Evolutionary conservation across 2,797 vertebrate genomes (phyloP).

Genomic region (Aselliscus stoliczkanus): DNA sequence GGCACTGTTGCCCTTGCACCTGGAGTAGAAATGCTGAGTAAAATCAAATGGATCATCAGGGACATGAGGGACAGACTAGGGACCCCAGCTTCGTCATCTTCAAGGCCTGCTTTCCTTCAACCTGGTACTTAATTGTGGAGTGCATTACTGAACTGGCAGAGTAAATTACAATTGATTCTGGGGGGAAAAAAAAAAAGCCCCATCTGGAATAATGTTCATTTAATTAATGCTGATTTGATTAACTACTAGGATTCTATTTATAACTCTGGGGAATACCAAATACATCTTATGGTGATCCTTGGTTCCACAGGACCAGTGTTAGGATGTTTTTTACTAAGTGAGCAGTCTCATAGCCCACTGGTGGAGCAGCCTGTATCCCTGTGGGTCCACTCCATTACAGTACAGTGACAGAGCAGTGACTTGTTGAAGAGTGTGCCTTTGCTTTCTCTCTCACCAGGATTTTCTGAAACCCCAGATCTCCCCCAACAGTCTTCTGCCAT

Average conservation of each 20-base stretch:
- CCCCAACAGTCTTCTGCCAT: neutral
- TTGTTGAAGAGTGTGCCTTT: neutral
- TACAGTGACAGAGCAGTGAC: rapidly evolving
- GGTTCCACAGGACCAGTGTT: neutral
- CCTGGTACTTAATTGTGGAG: neutral
- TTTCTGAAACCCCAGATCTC: neutral
- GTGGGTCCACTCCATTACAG: neutral
- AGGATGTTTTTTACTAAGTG: neutral
- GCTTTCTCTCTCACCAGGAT: neutral
- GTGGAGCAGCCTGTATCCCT: rapidly evolving
- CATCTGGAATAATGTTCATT: neutral
- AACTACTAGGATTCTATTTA: neutral
- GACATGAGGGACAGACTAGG: neutral
- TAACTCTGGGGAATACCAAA: neutral
- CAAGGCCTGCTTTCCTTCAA: neutral
- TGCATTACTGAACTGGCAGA: neutral
- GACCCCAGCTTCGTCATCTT: neutral
- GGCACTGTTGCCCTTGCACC: rapidly evolving
- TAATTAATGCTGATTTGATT: slow-evolving; percentile 7
- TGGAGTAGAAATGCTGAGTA: neutral
- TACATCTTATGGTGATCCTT: neutral
- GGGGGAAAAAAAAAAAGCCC: neutral
- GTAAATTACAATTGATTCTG: neutral
- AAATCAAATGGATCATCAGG: neutral
- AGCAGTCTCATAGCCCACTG: too few species aligned